Conservation (phyloP, 2,888 invertebrate genomes). For the Spilosoma lubricipeda region DNA sequence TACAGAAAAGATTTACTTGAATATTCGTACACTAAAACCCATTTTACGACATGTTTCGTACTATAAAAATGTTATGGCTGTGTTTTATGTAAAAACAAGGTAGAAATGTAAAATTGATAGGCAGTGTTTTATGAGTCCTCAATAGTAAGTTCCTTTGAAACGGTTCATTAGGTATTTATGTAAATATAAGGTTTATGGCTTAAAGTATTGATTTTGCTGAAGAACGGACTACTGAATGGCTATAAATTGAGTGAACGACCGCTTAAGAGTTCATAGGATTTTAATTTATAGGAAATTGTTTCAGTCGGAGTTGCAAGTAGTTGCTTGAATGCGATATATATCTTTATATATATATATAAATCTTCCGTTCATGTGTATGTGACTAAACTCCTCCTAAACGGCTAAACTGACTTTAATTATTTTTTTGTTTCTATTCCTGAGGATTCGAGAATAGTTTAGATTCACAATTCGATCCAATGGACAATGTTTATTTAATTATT, state of each 20-base stretch:
- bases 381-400: too few species aligned
- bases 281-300: conserved; percentile 14
- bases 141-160: conserved; percentile 50
- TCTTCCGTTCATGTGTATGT: too few species aligned
- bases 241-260: conserved; percentile 40
- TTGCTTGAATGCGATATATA: neutral
- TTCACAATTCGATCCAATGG: too few species aligned
- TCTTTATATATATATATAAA: too few species aligned
- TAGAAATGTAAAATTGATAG: conserved; percentile 75
- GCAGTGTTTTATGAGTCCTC: conserved; percentile 70
- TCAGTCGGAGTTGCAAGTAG: conserved; percentile 6
- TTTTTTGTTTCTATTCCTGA: too few species aligned
- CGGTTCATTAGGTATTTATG: conserved; percentile 64
- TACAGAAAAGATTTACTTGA: conserved; percentile 62
- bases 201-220: conserved; percentile 56
- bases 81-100: conserved; percentile 70
- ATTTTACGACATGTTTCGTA: conserved; percentile 72
- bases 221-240: conserved; percentile 28
- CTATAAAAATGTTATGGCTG: conserved; percentile 80
- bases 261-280: conserved; percentile 22
- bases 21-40: conserved; percentile 65
- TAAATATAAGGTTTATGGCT: conserved; percentile 61
- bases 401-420: too few species aligned
- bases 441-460: too few species aligned
- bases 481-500: too few species aligned